A percentile compares a stretch with the other conserved stretches of the same genome.
Evolutionary conservation across 2,113 vertebrate species (phyloP).

Genomic region (Oreochromis tanganicae): DNA sequence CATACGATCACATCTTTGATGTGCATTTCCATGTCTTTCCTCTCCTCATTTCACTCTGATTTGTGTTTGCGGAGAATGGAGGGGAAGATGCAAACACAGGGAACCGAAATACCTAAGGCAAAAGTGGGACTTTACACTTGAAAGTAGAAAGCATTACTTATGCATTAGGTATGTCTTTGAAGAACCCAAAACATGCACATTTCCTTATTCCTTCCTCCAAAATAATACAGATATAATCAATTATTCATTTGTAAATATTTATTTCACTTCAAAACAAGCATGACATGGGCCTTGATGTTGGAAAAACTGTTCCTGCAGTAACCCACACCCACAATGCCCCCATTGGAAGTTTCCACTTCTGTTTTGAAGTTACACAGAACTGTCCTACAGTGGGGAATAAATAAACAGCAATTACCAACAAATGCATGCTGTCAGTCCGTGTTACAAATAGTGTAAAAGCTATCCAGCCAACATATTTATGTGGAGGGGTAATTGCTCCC

Average conservation of each 20-base stretch:
- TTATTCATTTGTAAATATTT: conserved; percentile 72
- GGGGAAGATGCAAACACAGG: conserved; percentile 44
- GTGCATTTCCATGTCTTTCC: conserved; percentile 15
- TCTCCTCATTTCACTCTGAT: conserved; percentile 33
- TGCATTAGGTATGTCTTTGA: conserved; percentile 71
- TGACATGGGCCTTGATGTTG: conserved; percentile 58
- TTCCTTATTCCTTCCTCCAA: conserved; percentile 31
- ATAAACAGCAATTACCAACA: background rate
- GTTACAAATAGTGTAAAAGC: background rate
- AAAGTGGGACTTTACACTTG: conserved; percentile 69
- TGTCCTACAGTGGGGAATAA: background rate
- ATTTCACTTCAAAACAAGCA: conserved; percentile 60
- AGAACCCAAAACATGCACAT: conserved; percentile 59
- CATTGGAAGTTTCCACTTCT: conserved; percentile 20
- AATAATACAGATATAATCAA: conserved; percentile 70
- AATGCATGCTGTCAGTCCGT: background rate
- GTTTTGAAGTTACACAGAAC: conserved; percentile 30
- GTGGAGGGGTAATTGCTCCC: background rate
- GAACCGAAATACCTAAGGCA: conserved; percentile 58
- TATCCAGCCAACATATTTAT: background rate
- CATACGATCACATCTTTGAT: conserved; percentile 38
- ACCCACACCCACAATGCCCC: conserved; percentile 17
- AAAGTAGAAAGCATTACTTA: conserved; percentile 68
- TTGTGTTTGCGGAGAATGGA: conserved; percentile 49
- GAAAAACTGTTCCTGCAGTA: conserved; percentile 26